These are phyloP conservation scores for Montipora cactus DNA, from an alignment of 64 coral and sea anemone genomes.

Conservation along the genomic window DNA sequence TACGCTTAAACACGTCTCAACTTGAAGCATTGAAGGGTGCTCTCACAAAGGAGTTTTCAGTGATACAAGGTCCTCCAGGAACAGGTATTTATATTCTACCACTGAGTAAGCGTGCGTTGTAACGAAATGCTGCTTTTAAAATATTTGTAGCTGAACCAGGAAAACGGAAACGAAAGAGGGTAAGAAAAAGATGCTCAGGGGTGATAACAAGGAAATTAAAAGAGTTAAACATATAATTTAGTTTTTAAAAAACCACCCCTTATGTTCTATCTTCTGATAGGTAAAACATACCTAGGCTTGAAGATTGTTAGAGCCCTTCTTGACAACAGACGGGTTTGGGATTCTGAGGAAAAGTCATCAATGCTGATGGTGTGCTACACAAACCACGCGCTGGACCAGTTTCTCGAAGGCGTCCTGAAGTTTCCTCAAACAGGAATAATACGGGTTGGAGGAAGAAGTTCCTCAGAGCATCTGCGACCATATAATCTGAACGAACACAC, in stretches of 20 bases:
- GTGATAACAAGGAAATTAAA: no score
- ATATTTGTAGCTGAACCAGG: no score
- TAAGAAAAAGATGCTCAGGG: no score
- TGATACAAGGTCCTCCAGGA: constrained; percentile 95
- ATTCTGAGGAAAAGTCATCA: constrained; percentile 28
- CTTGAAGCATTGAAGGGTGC: constrained; percentile 77
- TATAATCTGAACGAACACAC: constrained; percentile 57
- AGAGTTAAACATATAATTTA: no score
- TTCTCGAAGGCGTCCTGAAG: constrained; percentile 83
- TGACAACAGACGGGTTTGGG: constrained; percentile 60
- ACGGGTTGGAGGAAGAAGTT: constrained; percentile 82
- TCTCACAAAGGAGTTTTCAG: constrained; percentile 88
- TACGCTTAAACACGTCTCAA: constrained; percentile 78
- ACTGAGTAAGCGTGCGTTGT: no score
- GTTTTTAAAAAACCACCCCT: no score
- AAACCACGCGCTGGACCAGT: constrained; percentile 88
- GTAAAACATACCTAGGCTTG: constrained; percentile 75
- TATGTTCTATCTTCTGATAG: no score
- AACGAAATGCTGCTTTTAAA: no score
- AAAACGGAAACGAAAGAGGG: background rate
- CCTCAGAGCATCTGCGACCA: constrained; percentile 51
- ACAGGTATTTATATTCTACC: constrained; percentile 45
- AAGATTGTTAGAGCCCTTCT: constrained; percentile 74
- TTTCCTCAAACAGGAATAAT: constrained; percentile 58
- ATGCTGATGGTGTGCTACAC: constrained; percentile 87